Base-by-base conservation (phyloP, 2,113 vertebrate species). In the Corvus moneduloides region DNA sequence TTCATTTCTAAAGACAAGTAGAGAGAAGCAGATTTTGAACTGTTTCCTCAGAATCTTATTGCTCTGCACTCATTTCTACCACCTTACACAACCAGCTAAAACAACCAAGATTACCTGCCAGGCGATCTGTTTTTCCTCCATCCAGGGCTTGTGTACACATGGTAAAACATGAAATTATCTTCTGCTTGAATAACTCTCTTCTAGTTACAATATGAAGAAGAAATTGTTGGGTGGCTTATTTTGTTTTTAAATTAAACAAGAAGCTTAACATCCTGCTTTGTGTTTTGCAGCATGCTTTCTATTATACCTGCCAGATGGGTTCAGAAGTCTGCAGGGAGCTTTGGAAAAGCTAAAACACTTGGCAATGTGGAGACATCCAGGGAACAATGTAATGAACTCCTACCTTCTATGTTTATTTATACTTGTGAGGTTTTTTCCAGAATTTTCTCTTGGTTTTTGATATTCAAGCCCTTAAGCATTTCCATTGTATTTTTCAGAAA, bases 61-160 rank as follows among this genome's bases (percentile, higher is more conserved):
- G 21, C 0, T 2, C 6, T 39, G 10, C n/a, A 58, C 12, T 27
- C 12, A 15, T 51, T 63, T 64, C 6, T 69, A 39, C 73, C 43
- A 24, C 13, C 4, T 58, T 28, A 51, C 5, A 49, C 15, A 87
- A n/a, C 13, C 37, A 56, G 7, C 3, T 72, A 26, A 52, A 91
- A 9, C 15, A 63, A 24, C 9, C 10, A 59, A 49, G 35, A 39
- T 27, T 41, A 30, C 9, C 48, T 90, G 54, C 12, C 43, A 18
- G n/a, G 20, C 0, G 0, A 43, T 55, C 26, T 52, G 23, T 2
- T 80, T 84, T 77, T 48, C 16, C 30, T 49, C 33, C 2, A 2
- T 24, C 5, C 11, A 32, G 10, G 19, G n/a, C 15, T 76, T 43
- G 16, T 11, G 7, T 62, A 39, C 54, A 20, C 22, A n/a, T 21